Percentiles rank a stretch among this genome's conserved stretches.
Conservation (phyloP, 2,888 invertebrate species). For the Plagiodera versicolora region DNA sequence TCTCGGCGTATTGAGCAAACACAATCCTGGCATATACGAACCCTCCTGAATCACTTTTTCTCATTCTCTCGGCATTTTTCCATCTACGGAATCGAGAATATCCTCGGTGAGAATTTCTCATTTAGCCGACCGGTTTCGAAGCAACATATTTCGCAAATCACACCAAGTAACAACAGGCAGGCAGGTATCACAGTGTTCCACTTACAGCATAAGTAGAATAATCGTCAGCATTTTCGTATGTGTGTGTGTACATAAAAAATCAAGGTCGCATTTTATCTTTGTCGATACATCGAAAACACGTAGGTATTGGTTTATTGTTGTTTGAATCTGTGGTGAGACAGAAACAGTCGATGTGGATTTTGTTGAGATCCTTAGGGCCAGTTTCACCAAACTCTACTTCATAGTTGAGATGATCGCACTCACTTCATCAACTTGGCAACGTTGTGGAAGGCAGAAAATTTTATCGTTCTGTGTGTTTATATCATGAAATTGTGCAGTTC, state of each 20-base stretch:
- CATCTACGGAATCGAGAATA: not conserved
- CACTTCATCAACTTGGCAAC: too few relatives aligned
- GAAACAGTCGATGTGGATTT: too few relatives aligned
- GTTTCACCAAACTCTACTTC: too few relatives aligned
- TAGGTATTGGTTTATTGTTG: not conserved
- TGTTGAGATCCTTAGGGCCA: too few relatives aligned
- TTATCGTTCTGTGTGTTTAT: too few relatives aligned
- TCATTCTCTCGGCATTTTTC: not conserved
- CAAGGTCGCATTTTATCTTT: not conserved
- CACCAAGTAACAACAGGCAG: not conserved
- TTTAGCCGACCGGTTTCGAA: not conserved
- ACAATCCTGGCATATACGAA: too few relatives aligned
- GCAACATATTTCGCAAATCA: not conserved
- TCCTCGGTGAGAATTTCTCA: not conserved
- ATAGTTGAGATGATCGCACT: too few relatives aligned
- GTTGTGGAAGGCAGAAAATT: too few relatives aligned
- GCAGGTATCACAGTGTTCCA: not conserved
- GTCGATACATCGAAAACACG: not conserved
- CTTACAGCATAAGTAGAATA: not conserved
- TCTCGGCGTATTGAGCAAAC: too few relatives aligned
- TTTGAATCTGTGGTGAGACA: too few relatives aligned
- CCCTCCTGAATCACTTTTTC: not conserved
- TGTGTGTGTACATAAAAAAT: not conserved
- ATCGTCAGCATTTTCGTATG: not conserved
- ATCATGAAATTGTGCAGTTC: too few relatives aligned